Base-by-base conservation (phyloP, 2,797 vertebrate genomes). In the Phoxinus dragarum region DNA sequence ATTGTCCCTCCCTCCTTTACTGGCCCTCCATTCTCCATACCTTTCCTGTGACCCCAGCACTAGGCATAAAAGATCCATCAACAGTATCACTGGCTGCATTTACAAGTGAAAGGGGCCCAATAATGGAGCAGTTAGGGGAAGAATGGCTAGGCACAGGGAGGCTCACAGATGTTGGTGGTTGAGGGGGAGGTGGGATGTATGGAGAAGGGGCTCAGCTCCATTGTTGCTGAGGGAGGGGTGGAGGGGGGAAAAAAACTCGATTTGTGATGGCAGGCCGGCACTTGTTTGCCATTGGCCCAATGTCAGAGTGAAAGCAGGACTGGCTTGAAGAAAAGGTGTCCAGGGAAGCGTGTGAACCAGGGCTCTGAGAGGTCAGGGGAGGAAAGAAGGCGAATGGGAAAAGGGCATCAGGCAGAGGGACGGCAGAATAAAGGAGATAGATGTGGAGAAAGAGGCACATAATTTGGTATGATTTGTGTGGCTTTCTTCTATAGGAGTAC, bases 41-140 rank as follows among this genome's bases (percentile, higher is more conserved):
- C 91, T 91, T 91, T 90, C 87, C 85, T 84, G 86, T 92, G 91
- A 92, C 90, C 90, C 88, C 75, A 59, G 83, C 69, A 86, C 83
- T 87, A 75, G 59, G 88, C 88, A 90, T 90, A 89, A 91, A 92
- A 91, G 88, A 82, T 90, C 89, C 91, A 91, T 92, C 90, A 89
- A 89, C 89, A 90, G 90, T 90, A 92, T 94, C 92, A 91, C 91
- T 94, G 92, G 90, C 91, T 54, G 87, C 86, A 97, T 97, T 97
- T 97, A 96, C 96, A 97, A 96, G 92, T 96, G 96, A 97, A 97
- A 96, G 94, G 93, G 90, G 89, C 86, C 91, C 85, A 94, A 96
- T 95, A 97, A 96, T 95, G 95, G 96, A 96, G 95, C 96, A 95
- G 96, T 96, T 96, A 96, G 94, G 93, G 93, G 92, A 92, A 96